phyloP scores from a whole-genome alignment of 2,113 vertebrate species.

The Carettochelys insculpta region DNA sequence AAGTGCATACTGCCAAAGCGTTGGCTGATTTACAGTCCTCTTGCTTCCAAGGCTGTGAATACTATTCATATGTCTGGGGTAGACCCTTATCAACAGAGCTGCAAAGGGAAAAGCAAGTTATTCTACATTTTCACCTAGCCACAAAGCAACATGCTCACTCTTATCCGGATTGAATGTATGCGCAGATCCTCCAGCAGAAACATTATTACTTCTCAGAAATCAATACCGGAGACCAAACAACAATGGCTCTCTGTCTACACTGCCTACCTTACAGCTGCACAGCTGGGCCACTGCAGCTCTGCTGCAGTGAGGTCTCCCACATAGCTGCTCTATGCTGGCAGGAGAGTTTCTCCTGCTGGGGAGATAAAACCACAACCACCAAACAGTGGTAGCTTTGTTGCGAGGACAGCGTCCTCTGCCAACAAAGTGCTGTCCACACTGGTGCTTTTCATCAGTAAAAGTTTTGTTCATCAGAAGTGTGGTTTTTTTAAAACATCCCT shows the following conservation, averaged over 20 bases:
- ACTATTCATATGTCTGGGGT: background rate
- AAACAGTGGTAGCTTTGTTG: too few relatives aligned
- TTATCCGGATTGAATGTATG: background rate
- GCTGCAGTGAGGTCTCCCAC: too few relatives aligned
- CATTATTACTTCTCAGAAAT: background rate
- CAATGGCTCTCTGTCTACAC: background rate
- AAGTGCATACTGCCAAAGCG: background rate
- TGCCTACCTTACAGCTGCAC: too few relatives aligned
- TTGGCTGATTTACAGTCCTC: background rate
- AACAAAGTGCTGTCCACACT: too few relatives aligned
- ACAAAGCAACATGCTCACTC: background rate
- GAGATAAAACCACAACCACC: too few relatives aligned
- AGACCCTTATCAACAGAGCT: background rate
- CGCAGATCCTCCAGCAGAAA: background rate
- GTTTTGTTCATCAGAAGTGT: too few relatives aligned
- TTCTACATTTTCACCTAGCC: background rate
- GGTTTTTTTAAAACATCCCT: too few relatives aligned
- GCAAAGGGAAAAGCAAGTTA: background rate
- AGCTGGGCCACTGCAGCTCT: too few relatives aligned
- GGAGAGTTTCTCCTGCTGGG: accelerated
- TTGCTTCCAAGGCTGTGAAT: background rate
- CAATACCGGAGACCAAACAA: background rate
- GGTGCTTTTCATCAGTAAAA: too few relatives aligned
- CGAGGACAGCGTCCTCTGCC: too few relatives aligned
- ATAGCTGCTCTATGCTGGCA: background rate